phyloP scores from a whole-genome alignment of 1,140 invertebrate genomes.

The Prorops nasuta region DNA sequence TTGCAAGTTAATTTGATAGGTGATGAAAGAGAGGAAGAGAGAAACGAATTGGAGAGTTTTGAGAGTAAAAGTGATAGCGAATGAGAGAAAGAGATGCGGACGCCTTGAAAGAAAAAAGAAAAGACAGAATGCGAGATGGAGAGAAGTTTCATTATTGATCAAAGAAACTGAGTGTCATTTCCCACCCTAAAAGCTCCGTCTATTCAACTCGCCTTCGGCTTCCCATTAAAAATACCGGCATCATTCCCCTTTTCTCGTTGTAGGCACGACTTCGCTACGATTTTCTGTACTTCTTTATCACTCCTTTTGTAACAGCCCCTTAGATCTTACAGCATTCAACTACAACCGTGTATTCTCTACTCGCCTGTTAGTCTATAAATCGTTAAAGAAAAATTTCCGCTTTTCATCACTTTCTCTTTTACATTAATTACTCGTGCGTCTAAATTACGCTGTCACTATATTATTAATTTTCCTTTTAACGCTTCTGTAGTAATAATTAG shows the following conservation, averaged over 20 bases:
- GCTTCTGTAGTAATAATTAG: no score
- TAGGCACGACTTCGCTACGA: slow-evolving; percentile 15
- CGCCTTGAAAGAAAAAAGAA: background rate
- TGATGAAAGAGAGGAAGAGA: background rate
- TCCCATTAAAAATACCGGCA: slow-evolving; percentile 33
- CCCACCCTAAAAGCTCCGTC: slow-evolving; percentile 27
- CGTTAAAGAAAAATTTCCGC: no score
- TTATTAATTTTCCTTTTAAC: no score
- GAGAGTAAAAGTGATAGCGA: slow-evolving; percentile 3
- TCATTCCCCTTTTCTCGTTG: slow-evolving; percentile 19
- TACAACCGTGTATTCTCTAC: no score
- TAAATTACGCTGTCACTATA: no score
- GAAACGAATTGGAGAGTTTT: background rate
- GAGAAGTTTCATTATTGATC: slow-evolving; percentile 41
- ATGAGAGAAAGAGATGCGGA: slow-evolving; percentile 9
- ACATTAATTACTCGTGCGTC: no score
- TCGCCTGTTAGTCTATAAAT: no score
- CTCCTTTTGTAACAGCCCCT: no score
- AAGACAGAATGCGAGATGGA: slow-evolving; percentile 21
- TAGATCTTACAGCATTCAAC: no score
- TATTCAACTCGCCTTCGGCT: slow-evolving; percentile 33
- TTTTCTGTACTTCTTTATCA: no score
- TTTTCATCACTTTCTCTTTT: no score
- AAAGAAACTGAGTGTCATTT: slow-evolving; percentile 37
- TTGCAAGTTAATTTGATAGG: slow-evolving; percentile 27